phyloP scores from a whole-genome alignment of 2,113 vertebrate genomes.

The Vulpes vulpes region DNA sequence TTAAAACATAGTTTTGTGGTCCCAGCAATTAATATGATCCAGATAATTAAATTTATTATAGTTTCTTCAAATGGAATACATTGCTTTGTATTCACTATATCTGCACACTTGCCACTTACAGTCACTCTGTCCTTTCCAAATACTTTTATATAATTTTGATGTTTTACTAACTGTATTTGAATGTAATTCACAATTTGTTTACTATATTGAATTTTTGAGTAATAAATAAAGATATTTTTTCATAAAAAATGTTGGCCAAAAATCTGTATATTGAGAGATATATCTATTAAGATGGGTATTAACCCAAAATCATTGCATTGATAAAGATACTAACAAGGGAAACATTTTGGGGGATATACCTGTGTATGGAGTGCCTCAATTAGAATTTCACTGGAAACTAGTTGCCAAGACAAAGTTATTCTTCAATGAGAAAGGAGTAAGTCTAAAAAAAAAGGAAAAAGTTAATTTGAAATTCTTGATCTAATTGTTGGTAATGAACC shows the following conservation, averaged over 20 bases:
- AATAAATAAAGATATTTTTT: neutral
- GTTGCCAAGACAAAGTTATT: constrained; percentile 19
- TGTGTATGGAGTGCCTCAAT: neutral
- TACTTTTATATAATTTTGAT: neutral
- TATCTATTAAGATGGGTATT: neutral
- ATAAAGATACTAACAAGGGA: neutral
- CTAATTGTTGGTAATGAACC: neutral
- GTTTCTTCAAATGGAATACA: neutral
- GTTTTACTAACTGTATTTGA: neutral
- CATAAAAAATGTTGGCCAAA: neutral
- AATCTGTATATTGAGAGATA: neutral
- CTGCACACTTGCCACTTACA: neutral
- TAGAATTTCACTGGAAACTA: neutral
- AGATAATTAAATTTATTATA: constrained; percentile 9
- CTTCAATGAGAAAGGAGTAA: neutral
- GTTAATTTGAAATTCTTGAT: neutral
- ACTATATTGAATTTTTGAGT: neutral
- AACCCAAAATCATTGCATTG: neutral
- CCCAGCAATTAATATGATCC: neutral
- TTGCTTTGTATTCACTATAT: neutral
- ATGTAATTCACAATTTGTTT: neutral
- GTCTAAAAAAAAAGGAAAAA: neutral
- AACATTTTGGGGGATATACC: neutral
- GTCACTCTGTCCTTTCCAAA: neutral
- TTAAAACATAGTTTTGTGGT: neutral